phyloP scores from a whole-genome alignment of 2,113 vertebrate species.

The Anoplopoma fimbria region DNA sequence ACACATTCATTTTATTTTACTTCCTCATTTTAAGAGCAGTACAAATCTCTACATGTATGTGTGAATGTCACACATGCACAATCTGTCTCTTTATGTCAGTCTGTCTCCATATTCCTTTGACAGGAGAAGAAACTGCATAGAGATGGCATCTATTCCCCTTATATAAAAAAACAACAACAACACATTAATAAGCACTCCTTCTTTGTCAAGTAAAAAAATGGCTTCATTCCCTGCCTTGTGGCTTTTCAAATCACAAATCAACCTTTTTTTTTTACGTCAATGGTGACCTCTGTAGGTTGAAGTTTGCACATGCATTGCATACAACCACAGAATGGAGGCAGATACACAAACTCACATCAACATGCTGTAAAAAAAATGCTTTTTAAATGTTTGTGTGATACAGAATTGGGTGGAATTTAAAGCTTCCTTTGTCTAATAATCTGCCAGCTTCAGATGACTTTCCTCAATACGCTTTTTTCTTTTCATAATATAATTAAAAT shows the following conservation, averaged over 20 bases:
- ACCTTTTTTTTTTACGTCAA: conserved; percentile 28
- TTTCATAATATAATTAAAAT: neutral
- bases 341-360: neutral
- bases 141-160: neutral
- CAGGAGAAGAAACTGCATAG: conserved; percentile 1
- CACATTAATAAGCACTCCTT: conserved; percentile 14
- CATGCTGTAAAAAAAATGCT: neutral
- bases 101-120: neutral
- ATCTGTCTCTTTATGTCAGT: conserved; percentile 17
- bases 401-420: neutral
- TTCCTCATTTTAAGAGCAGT: neutral
- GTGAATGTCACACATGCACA: neutral
- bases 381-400: neutral
- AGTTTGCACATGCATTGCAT: conserved; percentile 11
- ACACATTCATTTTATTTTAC: neutral
- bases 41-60: neutral
- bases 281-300: conserved; percentile 49
- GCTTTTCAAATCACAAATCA: neutral
- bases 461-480: neutral
- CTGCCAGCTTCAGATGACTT: too few species aligned
- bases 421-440: too few species aligned
- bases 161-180: neutral
- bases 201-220: neutral
- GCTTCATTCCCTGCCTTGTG: neutral
- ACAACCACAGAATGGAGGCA: neutral